phyloP scores from a whole-genome alignment of 2,797 vertebrate species.

The Antrozous pallidus region DNA sequence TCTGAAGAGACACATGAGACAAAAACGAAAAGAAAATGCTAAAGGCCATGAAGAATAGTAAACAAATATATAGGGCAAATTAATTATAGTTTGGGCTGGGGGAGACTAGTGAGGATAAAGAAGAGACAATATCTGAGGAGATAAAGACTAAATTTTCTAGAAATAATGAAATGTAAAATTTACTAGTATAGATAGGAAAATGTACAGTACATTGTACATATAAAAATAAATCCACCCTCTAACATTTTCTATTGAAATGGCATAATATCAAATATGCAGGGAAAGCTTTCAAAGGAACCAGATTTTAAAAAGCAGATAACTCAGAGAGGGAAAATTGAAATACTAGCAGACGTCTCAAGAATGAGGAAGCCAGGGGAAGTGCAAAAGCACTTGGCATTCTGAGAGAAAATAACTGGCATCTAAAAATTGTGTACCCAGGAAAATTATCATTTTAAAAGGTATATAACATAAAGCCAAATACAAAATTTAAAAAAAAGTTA shows the following conservation, averaged over 20 bases:
- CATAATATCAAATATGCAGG: background rate
- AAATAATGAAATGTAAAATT: background rate
- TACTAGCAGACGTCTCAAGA: background rate
- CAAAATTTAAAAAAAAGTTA: background rate
- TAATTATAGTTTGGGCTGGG: background rate
- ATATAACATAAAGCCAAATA: background rate
- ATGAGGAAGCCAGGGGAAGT: background rate
- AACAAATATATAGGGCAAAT: background rate
- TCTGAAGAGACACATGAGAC: background rate
- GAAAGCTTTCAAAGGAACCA: background rate
- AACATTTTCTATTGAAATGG: background rate
- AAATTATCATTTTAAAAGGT: background rate
- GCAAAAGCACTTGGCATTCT: background rate
- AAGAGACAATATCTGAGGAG: background rate
- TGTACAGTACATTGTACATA: background rate
- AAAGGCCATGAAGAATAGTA: background rate
- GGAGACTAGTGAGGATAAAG: background rate
- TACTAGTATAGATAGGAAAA: background rate
- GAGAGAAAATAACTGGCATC: background rate
- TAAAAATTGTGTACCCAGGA: background rate
- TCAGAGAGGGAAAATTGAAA: background rate
- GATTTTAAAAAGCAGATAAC: background rate
- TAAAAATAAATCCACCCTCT: background rate
- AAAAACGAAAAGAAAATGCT: conserved; percentile 5
- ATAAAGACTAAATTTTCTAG: background rate